Evolutionary conservation across 2,888 invertebrate genomes (phyloP).

Genomic region (Meteorus cinctellus): DNA sequence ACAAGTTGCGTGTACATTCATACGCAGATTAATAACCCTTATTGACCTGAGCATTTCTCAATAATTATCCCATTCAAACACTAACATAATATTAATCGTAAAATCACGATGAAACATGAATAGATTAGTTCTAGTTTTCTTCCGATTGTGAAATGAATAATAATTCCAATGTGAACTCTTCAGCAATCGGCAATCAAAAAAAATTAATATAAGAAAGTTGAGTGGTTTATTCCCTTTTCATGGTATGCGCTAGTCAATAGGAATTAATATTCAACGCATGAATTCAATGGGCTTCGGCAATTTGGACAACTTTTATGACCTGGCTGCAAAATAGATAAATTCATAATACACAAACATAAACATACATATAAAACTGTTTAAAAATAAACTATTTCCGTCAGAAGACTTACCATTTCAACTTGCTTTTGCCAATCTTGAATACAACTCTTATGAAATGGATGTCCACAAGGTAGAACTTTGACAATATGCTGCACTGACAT

Average conservation of each 20-base stretch:
- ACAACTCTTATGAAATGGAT: slow-evolving; percentile 55
- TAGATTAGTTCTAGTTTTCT: not conserved
- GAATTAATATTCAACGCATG: slow-evolving; percentile 20
- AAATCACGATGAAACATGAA: not conserved
- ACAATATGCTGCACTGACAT: slow-evolving; percentile 44
- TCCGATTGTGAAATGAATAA: not conserved
- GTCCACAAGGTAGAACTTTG: slow-evolving; percentile 48
- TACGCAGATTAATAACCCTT: slow-evolving; percentile 2
- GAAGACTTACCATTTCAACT: slow-evolving; percentile 48
- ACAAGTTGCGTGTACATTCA: not conserved
- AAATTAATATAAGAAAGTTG: not conserved
- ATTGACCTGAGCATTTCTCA: not conserved
- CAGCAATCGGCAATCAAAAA: not conserved
- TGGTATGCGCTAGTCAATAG: not conserved
- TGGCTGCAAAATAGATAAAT: slow-evolving; percentile 45
- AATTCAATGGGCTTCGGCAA: slow-evolving; percentile 50
- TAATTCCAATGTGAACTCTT: not conserved
- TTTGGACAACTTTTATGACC: slow-evolving; percentile 52
- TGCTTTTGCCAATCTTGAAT: slow-evolving; percentile 53
- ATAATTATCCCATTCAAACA: not conserved
- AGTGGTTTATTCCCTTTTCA: not conserved
- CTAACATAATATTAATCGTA: not conserved
- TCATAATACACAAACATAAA: not conserved
- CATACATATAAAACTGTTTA: not conserved
- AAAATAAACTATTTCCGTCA: not conserved